A percentile compares a stretch with the other conserved stretches of the same genome.
Evolutionary conservation across 2,888 invertebrate species (phyloP).

Genomic region (Eupeodes luniger): DNA sequence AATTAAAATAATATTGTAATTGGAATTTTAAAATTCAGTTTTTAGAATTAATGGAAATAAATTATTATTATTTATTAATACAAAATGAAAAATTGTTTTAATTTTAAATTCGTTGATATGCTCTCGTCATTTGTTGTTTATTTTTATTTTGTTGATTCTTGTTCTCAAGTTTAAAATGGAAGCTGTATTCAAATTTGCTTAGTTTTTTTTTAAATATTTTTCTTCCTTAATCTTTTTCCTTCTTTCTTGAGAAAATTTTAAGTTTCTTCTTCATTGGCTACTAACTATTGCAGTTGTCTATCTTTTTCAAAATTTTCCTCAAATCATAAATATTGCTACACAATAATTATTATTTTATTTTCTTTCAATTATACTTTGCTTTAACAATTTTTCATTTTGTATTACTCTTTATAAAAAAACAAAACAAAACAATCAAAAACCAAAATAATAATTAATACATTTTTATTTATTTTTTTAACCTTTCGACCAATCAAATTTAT

Average conservation of each 20-base stretch:
- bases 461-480: constrained; percentile 20
- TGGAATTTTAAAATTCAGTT: constrained; percentile 65
- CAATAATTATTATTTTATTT: constrained; percentile 29
- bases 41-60: constrained; percentile 73
- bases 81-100: constrained; percentile 79
- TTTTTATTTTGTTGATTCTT: neutral
- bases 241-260: constrained; percentile 25
- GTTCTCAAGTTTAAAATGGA: constrained; percentile 19
- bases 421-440: constrained; percentile 10
- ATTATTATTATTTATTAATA: constrained; percentile 77
- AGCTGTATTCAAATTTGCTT: constrained; percentile 38
- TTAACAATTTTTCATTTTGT: constrained; percentile 78
- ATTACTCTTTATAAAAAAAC: constrained; percentile 66
- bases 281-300: constrained; percentile 68
- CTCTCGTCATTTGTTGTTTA: neutral
- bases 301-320: constrained; percentile 48
- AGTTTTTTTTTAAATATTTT: constrained; percentile 25
- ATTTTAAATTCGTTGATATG: constrained; percentile 54
- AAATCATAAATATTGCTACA: constrained; percentile 58
- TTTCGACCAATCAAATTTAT: constrained; percentile 32
- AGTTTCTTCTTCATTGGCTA: constrained; percentile 45
- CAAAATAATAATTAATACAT: neutral
- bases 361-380: constrained; percentile 51
- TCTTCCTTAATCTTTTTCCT: neutral
- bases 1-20: constrained; percentile 59